Base-by-base conservation (phyloP, 1,140 invertebrate species). In the Habropoda laboriosa region DNA sequence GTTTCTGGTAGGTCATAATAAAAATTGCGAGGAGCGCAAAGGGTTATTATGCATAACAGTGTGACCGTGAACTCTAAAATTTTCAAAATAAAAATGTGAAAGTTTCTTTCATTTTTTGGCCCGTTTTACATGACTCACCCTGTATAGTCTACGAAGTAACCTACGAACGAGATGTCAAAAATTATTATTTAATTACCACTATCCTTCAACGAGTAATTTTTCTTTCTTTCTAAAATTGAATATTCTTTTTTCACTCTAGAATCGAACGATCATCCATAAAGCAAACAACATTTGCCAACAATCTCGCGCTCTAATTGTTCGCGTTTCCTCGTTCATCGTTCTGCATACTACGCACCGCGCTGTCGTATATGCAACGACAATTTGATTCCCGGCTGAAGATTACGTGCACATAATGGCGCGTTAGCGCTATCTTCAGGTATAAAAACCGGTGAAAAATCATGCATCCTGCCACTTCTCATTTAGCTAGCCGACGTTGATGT, bases 381-480 rank as follows among this genome's bases (percentile, higher is more conserved):
- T 8, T 70, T 35, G 18, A 45, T 51, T 74, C 38, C 13, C 16
- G 18, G 13, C 8, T n/a, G 13, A 10, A 64, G 63, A 57, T 76
- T 76, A 58, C 63, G 30, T 13, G 21, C n/a, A 21, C 73, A 47
- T 76, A 68, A 68, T 38, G 35, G 10, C 16, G 24, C 51, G 30
- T 57, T 42, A 74, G 24, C 45, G 58, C 27, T 53, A 53, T 53
- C 58, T 53, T 63, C 27, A 6, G 18, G 13, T 30, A 38, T n/a
- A 75, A 75, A 66, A 66, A 66, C 60, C 24, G 35, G 13, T 75
- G 60, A 53, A 53, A 75, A 66, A 66, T 40, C 27, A 24, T 32
- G 49, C 35, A 42, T 42, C 47, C 35, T 32, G 72, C 6, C 60
- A 53, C 18, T 51, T 63, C 16, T 51, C 72, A 42, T 66, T 75